Conservation (phyloP, 2,113 vertebrate genomes). For the Pogonocichla stellata region DNA sequence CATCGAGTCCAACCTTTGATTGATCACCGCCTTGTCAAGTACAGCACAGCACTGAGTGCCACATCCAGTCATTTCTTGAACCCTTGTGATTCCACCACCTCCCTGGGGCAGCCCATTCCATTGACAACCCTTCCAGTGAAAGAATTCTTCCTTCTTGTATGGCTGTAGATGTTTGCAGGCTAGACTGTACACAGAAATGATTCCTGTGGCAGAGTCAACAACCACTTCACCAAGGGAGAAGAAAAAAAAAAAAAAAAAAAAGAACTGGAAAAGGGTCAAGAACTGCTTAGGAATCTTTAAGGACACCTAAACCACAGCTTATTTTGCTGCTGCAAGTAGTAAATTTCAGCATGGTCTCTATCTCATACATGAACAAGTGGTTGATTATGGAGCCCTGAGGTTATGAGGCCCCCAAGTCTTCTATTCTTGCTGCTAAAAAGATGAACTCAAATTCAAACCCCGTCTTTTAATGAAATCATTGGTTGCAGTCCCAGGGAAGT, state of each 20-base stretch:
- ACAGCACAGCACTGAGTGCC: background rate
- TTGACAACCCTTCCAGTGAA: background rate
- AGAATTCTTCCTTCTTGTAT: background rate
- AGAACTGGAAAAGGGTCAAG: background rate
- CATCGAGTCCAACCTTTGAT: accelerated
- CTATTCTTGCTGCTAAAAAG: background rate
- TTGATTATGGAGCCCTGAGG: background rate
- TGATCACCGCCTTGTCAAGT: accelerated
- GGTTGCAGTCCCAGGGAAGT: background rate
- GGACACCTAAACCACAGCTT: background rate
- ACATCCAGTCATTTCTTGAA: background rate
- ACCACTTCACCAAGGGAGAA: background rate
- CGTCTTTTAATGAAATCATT: background rate
- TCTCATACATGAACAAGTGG: background rate
- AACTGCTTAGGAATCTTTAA: background rate
- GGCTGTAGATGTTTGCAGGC: background rate
- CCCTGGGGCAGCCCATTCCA: background rate
- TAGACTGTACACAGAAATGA: background rate
- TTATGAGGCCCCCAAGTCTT: background rate
- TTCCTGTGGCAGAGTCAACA: background rate
- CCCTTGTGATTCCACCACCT: background rate
- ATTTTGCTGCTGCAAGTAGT: background rate
- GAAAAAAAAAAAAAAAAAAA: background rate
- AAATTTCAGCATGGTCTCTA: background rate
- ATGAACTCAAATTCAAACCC: background rate